A percentile compares a stretch with the other conserved stretches of the same genome.
Evolutionary conservation across 2,113 vertebrate species (phyloP).

Genomic region (Microcebus griseorufus): DNA sequence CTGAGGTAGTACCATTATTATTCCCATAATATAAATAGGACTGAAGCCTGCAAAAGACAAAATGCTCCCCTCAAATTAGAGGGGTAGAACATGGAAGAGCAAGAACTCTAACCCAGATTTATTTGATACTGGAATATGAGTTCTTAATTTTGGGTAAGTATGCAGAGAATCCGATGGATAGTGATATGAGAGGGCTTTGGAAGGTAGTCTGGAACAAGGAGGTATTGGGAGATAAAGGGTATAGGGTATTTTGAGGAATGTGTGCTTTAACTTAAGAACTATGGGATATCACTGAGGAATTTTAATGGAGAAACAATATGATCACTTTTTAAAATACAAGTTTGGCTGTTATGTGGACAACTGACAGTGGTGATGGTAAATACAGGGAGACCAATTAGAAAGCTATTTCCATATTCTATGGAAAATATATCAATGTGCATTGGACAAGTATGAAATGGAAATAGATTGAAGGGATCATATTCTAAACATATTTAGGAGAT

Average conservation of each 20-base stretch:
- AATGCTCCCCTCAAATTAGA: conserved; percentile 9
- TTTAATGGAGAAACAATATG: not conserved
- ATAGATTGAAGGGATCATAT: not conserved
- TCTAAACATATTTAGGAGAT: conserved; percentile 56
- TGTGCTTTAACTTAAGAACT: conserved; percentile 22
- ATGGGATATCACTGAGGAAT: not conserved
- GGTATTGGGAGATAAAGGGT: not conserved
- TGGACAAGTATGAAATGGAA: not conserved
- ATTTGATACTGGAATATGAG: not conserved
- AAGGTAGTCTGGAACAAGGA: not conserved
- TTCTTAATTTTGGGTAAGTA: not conserved
- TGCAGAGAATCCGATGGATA: not conserved
- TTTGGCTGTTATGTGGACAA: conserved; percentile 1
- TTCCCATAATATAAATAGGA: conserved; percentile 15
- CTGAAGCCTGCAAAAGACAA: not conserved
- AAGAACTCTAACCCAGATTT: not conserved
- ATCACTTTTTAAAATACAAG: not conserved
- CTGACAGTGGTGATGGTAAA: not conserved
- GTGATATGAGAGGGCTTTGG: not conserved
- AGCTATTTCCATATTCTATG: not conserved
- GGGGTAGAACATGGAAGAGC: not conserved
- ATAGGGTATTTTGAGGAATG: not conserved
- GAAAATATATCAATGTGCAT: not conserved
- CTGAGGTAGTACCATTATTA: conserved; percentile 71
- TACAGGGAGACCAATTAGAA: not conserved